These are phyloP conservation scores for Calyptommatus sinebrachiatus DNA, from an alignment of 2,113 vertebrate species.

Conservation along the genomic window DNA sequence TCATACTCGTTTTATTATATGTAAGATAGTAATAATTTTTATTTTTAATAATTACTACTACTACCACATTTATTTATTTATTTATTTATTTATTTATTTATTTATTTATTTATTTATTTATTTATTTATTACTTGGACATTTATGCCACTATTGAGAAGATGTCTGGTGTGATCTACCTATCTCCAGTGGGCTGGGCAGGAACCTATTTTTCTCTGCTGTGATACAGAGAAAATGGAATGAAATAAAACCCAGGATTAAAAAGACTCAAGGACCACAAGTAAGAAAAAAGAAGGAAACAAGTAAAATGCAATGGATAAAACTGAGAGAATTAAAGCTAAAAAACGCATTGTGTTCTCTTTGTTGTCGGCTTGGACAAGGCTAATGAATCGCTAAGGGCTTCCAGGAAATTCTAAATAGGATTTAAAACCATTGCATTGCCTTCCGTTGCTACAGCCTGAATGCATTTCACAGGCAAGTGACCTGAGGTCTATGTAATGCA, in stretches of 20 bases:
- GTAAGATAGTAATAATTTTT: too few relatives aligned
- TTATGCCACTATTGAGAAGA: too few relatives aligned
- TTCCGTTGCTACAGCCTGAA: slow-evolving; percentile 39
- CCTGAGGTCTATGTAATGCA: slow-evolving; percentile 52
- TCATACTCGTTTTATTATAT: too few relatives aligned
- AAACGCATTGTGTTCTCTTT: slow-evolving; percentile 36
- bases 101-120: too few relatives aligned
- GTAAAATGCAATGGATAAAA: not conserved
- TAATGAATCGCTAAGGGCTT: slow-evolving; percentile 41
- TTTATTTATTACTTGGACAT: too few relatives aligned
- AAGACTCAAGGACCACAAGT: not conserved
- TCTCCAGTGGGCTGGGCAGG: too few relatives aligned
- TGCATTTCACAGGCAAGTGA: slow-evolving; percentile 58
- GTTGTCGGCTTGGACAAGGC: slow-evolving; percentile 40
- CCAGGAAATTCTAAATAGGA: slow-evolving; percentile 34
- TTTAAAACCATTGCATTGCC: slow-evolving; percentile 55
- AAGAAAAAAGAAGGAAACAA: not conserved
- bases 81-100: too few relatives aligned
- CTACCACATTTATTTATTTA: too few relatives aligned
- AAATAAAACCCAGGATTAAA: slow-evolving; percentile 9
- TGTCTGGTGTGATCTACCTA: too few relatives aligned
- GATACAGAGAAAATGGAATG: not conserved
- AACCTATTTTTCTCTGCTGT: not conserved
- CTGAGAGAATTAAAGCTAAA: slow-evolving; percentile 19
- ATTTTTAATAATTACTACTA: too few relatives aligned